Percentiles rank a stretch among this genome's conserved stretches.
phyloP scores from a whole-genome alignment of 2,113 vertebrate species.

The Arizona elegans region DNA sequence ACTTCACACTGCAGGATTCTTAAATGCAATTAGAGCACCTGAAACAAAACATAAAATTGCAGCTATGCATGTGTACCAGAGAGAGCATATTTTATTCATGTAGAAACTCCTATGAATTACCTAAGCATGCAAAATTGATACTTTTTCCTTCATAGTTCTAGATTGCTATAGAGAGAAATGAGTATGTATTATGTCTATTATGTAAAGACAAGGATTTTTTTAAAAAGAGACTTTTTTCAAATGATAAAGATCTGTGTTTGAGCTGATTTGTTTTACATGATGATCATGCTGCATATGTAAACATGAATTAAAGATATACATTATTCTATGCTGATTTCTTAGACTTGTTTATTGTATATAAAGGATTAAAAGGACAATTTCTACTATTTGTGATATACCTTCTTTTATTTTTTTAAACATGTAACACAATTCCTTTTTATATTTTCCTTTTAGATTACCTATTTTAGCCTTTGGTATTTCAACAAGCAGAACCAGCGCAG shows the following conservation, averaged over 20 bases:
- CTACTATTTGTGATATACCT: background rate
- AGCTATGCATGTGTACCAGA: constrained; percentile 35
- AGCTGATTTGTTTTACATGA: background rate
- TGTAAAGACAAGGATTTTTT: background rate
- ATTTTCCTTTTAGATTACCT: constrained; percentile 80
- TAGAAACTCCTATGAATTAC: background rate
- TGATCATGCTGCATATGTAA: background rate
- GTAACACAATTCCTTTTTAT: background rate
- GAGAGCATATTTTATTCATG: constrained; percentile 30
- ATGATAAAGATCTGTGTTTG: background rate
- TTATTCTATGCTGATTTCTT: background rate
- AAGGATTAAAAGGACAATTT: constrained; percentile 1
- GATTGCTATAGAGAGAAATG: background rate
- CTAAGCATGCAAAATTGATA: background rate
- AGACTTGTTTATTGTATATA: background rate
- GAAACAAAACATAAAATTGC: constrained; percentile 54
- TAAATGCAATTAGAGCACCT: constrained; percentile 42
- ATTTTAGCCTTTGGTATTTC: constrained; percentile 97
- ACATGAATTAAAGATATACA: background rate
- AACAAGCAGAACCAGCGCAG: constrained; percentile 97
- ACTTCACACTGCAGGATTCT: constrained; percentile 30
- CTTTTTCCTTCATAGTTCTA: background rate
- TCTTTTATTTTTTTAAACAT: background rate
- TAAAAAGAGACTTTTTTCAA: background rate
- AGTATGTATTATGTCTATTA: background rate